Base-by-base conservation (phyloP, 2,797 vertebrate species). In the Myotis daubentonii region DNA sequence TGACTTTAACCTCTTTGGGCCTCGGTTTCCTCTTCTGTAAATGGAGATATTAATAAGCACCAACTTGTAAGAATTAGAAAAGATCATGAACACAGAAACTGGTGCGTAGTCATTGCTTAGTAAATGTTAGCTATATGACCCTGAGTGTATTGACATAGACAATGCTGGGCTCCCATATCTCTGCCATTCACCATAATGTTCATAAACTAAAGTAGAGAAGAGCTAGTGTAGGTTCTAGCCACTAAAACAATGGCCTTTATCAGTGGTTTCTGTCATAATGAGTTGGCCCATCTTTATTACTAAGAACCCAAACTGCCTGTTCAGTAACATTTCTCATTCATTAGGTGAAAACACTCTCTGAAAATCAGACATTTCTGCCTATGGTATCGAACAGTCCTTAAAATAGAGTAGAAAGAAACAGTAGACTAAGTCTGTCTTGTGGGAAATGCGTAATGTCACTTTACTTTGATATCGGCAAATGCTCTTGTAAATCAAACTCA, bases 401-500 rank as follows among this genome's bases (percentile, higher is more conserved):
- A 88, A 93, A 93, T 44, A 79, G 76, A 90, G 85, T 36, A 51
- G 70, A 94, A 86, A 76, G 68, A 90, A 80, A 80, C 25, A 78
- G 30, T 44, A 53, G 84, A 33, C 28, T 3, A 28, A 65, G 44
- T 51, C 25, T 60, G 23, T 30, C 1, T 19, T 65, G 28, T 82
- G 87, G 28, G 53, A 22, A 74, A 15, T 30, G 38, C 80, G 13
- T 2, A 65, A 8, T 38, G 41, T 49, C 71, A 66, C 82, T 11
- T 83, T 11, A n/a, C 44, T 74, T 17, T 74, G 60, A 33, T 71
- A 33, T 6, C 1, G 28, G 79, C 20, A 82, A 74, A 95, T n/a
- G 19, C 1, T 33, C 76, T 96, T 95, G 36, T 82, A 70, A 81
- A 75, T 75, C 85, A 85, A 60, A 97, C 97, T 97, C 98, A 99